A percentile compares a stretch with the other conserved stretches of the same genome.
Evolutionary conservation across 2,888 invertebrate species (phyloP).

Genomic region (Tenodera sinensis): DNA sequence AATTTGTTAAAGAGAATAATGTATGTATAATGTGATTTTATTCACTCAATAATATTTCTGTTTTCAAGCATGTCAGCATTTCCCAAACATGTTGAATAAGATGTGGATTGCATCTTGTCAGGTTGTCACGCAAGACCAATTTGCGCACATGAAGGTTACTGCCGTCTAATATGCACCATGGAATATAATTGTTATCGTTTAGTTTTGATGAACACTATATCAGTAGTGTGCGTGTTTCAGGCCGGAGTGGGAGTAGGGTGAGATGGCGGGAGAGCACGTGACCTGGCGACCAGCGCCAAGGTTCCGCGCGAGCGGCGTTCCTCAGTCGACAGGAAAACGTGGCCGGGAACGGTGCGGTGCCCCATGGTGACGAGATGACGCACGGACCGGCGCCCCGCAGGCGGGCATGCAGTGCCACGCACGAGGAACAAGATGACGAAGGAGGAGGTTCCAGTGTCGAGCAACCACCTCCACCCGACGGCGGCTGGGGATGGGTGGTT

Average conservation of each 20-base stretch:
- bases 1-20: no score
- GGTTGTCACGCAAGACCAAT: no score
- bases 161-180: not conserved
- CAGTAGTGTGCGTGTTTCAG: not conserved
- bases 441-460: not conserved
- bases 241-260: not conserved
- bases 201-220: not conserved
- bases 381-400: conserved; percentile 25
- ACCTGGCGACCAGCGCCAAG: not conserved
- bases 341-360: not conserved
- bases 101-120: no score
- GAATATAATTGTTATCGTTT: not conserved
- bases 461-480: conserved; percentile 67
- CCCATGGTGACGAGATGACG: conserved; percentile 20
- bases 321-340: not conserved
- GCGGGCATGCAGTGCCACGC: conserved; percentile 6
- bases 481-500: conserved; percentile 94
- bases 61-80: no score
- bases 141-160: no score
- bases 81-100: no score
- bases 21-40: no score
- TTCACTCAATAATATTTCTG: no score
- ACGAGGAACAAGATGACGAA: not conserved
- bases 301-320: not conserved
- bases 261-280: not conserved